Conservation (phyloP, 2,113 vertebrate species). For the human (Homo sapiens) region DNA sequence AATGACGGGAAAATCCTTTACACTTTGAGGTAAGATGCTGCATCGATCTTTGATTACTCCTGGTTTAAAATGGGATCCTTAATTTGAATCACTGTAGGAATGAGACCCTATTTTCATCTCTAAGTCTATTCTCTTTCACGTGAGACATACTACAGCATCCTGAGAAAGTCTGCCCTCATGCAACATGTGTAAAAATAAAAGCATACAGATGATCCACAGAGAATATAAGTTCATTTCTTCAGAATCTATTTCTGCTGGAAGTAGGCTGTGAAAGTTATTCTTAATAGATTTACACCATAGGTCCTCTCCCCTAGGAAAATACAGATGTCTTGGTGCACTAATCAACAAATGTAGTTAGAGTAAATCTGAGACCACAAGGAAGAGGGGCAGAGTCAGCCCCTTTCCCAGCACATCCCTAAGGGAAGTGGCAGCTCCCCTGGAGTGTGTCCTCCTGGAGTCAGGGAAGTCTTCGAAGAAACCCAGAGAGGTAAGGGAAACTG, state of each 20-base stretch:
- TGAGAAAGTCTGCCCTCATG: not conserved
- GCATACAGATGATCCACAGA: not conserved
- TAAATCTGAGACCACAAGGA: not conserved
- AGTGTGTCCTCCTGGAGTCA: too few species aligned
- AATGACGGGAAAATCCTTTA: constrained; percentile 98
- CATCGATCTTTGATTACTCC: not conserved
- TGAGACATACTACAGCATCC: too few species aligned
- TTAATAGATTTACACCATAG: not conserved
- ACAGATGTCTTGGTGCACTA: not conserved
- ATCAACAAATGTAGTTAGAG: not conserved
- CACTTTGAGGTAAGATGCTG: constrained; percentile 89
- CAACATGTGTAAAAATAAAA: not conserved
- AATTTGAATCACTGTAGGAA: not conserved
- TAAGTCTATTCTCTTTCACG: not conserved
- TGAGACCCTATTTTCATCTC: not conserved
- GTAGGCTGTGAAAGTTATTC: not conserved
- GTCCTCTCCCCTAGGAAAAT: not conserved
- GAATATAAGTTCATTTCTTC: not conserved
- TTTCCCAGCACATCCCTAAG: not conserved
- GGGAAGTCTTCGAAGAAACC: too few species aligned
- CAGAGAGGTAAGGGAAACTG: too few species aligned
- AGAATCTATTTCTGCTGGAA: constrained; percentile 5
- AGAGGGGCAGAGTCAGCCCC: not conserved
- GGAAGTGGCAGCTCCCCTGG: too few species aligned
- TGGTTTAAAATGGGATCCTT: not conserved